A percentile compares a stretch with the other conserved stretches of the same genome.
Evolutionary conservation across 2,888 invertebrate genomes (phyloP).

Genomic region (Dicyrtoma fusca): DNA sequence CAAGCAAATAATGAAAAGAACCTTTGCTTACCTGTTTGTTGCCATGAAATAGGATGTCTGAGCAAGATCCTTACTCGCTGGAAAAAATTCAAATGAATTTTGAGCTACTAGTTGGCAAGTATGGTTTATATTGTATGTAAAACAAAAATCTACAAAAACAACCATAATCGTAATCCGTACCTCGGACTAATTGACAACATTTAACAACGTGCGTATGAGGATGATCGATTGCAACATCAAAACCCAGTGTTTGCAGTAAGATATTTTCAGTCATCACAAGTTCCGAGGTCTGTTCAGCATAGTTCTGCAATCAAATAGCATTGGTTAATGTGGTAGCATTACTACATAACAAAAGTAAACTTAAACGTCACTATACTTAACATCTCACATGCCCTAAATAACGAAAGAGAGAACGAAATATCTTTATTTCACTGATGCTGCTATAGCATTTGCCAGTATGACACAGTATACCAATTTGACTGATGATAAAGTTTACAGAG

Average conservation of each 20-base stretch:
- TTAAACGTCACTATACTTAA: too few species aligned
- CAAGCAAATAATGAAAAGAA: neutral
- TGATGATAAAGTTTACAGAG: too few species aligned
- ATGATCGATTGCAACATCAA: constrained; percentile 97
- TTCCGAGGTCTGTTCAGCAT: constrained; percentile 81
- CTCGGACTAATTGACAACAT: constrained; percentile 94
- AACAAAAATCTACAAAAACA: neutral
- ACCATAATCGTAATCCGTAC: constrained; percentile 61
- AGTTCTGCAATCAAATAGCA: constrained; percentile 63
- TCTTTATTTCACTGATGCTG: too few species aligned
- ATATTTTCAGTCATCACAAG: constrained; percentile 96
- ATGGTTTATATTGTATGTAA: neutral
- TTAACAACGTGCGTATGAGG: constrained; percentile 96
- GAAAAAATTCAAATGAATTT: constrained; percentile 28
- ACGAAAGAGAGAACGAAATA: too few species aligned
- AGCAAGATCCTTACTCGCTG: constrained; percentile 93
- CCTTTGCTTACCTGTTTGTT: constrained; percentile 76
- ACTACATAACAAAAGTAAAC: neutral
- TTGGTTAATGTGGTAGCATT: neutral
- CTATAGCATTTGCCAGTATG: too few species aligned
- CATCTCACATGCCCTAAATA: too few species aligned
- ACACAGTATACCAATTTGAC: too few species aligned
- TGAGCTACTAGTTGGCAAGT: too few species aligned
- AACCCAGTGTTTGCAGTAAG: constrained; percentile 93
- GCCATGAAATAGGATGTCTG: constrained; percentile 99